phyloP scores from a whole-genome alignment of 2,797 vertebrate genomes.

The Alectoris magna region DNA sequence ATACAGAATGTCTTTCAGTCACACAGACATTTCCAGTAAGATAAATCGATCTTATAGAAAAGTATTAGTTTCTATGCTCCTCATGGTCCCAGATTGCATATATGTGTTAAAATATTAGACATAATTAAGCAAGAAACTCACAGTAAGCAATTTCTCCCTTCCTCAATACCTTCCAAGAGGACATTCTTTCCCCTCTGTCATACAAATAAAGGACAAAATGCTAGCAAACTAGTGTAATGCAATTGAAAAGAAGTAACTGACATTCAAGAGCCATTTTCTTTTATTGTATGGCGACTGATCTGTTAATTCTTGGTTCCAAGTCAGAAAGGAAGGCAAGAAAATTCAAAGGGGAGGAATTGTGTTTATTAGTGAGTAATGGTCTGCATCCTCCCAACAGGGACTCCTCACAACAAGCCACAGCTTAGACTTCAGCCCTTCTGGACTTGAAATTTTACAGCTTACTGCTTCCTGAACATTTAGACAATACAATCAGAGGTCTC shows the following conservation, averaged over 20 bases:
- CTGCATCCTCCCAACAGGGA: not conserved
- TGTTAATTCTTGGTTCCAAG: not conserved
- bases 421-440: not conserved
- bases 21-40: not conserved
- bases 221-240: too few species aligned
- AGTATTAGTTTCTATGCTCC: not conserved
- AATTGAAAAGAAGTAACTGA: not conserved
- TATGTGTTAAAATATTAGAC: not conserved
- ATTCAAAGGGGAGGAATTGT: fast-evolving
- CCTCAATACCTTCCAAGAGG: not conserved
- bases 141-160: not conserved
- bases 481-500: not conserved
- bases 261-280: not conserved
- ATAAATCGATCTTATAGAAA: not conserved
- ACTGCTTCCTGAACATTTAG: not conserved
- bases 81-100: not conserved
- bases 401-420: not conserved
- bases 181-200: not conserved
- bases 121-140: not conserved
- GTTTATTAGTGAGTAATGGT: not conserved
- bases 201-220: not conserved
- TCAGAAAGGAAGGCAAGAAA: not conserved
- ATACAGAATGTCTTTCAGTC: not conserved
- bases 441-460: not conserved
- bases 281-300: not conserved